Conservation (phyloP, 23 tunicate species). For the Ciona savignyi region DNA sequence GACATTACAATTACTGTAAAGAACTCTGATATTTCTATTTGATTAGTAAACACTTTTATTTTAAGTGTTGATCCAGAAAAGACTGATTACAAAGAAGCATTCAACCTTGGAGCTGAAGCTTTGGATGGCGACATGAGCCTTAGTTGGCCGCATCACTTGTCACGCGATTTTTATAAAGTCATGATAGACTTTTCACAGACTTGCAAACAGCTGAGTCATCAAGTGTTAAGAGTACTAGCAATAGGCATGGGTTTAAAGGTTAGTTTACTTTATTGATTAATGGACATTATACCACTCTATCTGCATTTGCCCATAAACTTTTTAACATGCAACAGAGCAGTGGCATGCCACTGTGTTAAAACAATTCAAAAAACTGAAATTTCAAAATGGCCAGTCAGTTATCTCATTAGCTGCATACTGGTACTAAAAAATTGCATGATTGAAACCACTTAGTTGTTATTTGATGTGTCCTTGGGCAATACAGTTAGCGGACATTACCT, state of each 20-base stretch:
- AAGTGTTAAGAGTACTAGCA: conserved; percentile 29
- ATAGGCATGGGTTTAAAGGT: conserved; percentile 42
- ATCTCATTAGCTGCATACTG: no score
- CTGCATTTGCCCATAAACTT: no score
- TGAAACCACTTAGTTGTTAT: no score
- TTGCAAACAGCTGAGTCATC: conserved; percentile 20
- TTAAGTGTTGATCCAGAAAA: conserved; percentile 19
- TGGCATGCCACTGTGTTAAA: no score
- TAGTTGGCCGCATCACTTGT: conserved; percentile 48
- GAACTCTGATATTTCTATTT: no score
- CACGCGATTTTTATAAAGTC: conserved; percentile 7
- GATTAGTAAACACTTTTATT: neutral
- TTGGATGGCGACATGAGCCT: neutral
- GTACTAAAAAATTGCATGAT: no score
- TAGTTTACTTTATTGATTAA: neutral
- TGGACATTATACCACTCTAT: neutral
- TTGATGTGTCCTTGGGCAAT: no score
- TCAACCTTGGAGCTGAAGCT: conserved; percentile 14
- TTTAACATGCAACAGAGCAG: no score
- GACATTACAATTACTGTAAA: no score
- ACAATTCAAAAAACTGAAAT: no score
- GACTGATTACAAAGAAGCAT: conserved; percentile 62
- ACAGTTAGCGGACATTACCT: no score
- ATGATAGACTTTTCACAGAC: conserved; percentile 17
- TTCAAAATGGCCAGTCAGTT: no score